These are phyloP conservation scores for Drosophila quinaria DNA, from an alignment of 2,888 invertebrate genomes.

Conservation along the genomic window DNA sequence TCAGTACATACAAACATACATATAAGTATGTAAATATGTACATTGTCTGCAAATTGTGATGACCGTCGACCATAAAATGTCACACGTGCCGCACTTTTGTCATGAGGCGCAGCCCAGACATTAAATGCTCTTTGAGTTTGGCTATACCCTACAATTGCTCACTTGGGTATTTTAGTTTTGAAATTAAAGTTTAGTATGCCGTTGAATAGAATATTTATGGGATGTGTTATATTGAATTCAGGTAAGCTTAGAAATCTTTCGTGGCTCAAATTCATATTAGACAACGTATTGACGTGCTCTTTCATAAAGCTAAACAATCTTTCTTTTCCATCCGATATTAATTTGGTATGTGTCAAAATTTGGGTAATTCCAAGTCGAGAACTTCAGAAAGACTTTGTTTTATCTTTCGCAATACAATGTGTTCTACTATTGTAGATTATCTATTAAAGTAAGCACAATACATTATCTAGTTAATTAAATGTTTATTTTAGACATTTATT, in stretches of 20 bases:
- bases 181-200: neutral
- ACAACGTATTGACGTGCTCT: too few species aligned
- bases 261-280: neutral
- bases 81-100: slow-evolving; percentile 52
- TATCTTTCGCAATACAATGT: too few species aligned
- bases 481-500: neutral
- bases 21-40: slow-evolving; percentile 2
- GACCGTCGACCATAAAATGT: slow-evolving; percentile 44
- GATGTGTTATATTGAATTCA: neutral
- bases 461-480: neutral
- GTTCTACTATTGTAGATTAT: too few species aligned
- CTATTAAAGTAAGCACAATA: neutral
- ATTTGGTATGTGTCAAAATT: too few species aligned
- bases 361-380: too few species aligned
- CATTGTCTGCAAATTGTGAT: slow-evolving; percentile 23
- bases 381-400: too few species aligned
- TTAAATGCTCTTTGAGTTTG: slow-evolving; percentile 7
- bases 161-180: slow-evolving; percentile 1
- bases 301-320: too few species aligned
- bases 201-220: slow-evolving; percentile 1
- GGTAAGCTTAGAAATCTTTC: neutral
- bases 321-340: too few species aligned
- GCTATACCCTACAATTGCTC: slow-evolving; percentile 23
- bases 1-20: neutral
- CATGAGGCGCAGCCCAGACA: slow-evolving; percentile 15